Base-by-base conservation (phyloP, 2,888 invertebrate species). In the Diloba caeruleocephala region DNA sequence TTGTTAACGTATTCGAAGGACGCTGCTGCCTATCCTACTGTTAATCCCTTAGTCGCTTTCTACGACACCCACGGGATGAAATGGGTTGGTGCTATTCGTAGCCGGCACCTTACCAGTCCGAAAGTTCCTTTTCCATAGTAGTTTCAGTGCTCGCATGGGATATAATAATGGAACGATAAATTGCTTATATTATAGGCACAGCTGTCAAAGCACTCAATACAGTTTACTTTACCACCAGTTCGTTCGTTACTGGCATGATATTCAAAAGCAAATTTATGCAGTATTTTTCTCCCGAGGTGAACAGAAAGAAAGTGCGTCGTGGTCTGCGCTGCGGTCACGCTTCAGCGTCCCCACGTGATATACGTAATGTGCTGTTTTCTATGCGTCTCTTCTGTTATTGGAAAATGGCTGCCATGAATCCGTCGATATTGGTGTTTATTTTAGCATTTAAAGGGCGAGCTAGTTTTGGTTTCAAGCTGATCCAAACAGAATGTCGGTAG, bases 301-400 rank as follows among this genome's bases (percentile, higher is more conserved):
- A 66, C 52, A 61, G 57, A 66, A 71, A 75, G 81, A 81, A 81
- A 81, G 81, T 77, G 74, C 67, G 37, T 12, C 57, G 71, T 52
- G 72, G 61, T 74, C 57, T 43, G 48, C 25, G 41, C 34, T 71
- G 65, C 57, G 71, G 78, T 78, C 73, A 76, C 71, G 79, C 74
- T 50, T 68, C 67, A 76, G 57, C 67, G 71, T 68, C 67, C 51
- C 53, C 75, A 71, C 65, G 64, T 67, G 71, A 63, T 66, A 53
- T 43, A 52, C 52, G 52, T 57, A 63, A 69, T 66, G 54, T 43
- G 53, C 51, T 46, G 45, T 68, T 60, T 52, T 65, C 55, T 60
- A 59, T 59, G 49, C 46, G 48, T 37, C 46, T 43, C 19, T 42
- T 19, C 33, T 45, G 19, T 41, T 38, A 10, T 53, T 41, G 46